Evolutionary conservation across 2,888 invertebrate genomes (phyloP).

Genomic region (Notodonta dromedarius): DNA sequence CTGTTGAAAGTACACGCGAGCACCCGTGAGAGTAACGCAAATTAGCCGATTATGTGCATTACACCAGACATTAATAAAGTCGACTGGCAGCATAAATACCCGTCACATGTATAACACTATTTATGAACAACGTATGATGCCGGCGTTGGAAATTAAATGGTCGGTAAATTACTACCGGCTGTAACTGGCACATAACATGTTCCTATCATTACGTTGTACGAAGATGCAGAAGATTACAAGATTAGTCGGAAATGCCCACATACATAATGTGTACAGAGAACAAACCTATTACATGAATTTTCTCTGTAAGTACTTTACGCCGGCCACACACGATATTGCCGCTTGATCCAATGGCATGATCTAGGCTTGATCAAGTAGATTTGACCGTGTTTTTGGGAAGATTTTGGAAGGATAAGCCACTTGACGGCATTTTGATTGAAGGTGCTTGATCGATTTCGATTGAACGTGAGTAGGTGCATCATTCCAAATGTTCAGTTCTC

Average conservation of each 20-base stretch:
- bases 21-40: slow-evolving; percentile 54
- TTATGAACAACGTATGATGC: slow-evolving; percentile 26
- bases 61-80: slow-evolving; percentile 19
- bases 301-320: not conserved
- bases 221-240: slow-evolving; percentile 17
- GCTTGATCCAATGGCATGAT: no score
- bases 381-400: no score
- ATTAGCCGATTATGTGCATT: slow-evolving; percentile 53
- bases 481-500: no score
- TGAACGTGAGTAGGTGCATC: no score
- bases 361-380: no score
- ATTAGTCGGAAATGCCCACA: slow-evolving; percentile 11
- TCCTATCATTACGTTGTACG: slow-evolving; percentile 25
- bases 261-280: not conserved
- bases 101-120: slow-evolving; percentile 15
- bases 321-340: no score
- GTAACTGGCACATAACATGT: slow-evolving; percentile 39
- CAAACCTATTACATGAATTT: not conserved
- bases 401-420: no score
- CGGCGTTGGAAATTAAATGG: slow-evolving; percentile 38
- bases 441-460: no score
- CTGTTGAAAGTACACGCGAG: slow-evolving; percentile 55
- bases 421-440: no score
- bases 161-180: slow-evolving; percentile 37
- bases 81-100: slow-evolving; percentile 18